Evolutionary conservation across 2,888 invertebrate species (phyloP), one percentile per base, ranked within the genome.

Genomic region (Diplolepis rosae): DNA sequence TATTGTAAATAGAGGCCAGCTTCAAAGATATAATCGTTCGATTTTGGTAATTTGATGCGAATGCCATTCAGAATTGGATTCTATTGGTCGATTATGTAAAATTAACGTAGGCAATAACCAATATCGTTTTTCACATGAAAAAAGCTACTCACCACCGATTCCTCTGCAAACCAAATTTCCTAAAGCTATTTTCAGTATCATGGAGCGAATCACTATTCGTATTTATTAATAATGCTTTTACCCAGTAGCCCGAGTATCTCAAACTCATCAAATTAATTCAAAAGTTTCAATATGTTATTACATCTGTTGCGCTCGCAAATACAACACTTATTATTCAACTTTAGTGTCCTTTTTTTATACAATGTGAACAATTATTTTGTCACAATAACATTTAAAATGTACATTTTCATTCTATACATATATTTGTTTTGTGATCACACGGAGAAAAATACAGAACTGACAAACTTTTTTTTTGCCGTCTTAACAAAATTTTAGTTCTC

Each of bases 81-180:
- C 2, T 32, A 56, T 56, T 56, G 11, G 18, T 1, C 15, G 22
- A 56, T 56, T 56, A 35, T 18, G 54, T 22, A 22, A 56, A 56
- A 32, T 56, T 56, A 32, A 15, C 9, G 11, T 9, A 54, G 32
- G 32, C 11, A 32, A 4, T 27, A 30, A 11, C 7, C 5, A 56
- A 56, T 56, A 35, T 56, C 56, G 56, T 22, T 54, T 54, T 54
- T 30, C 54, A 54, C n/a, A 15, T 28, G 18, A 28, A 7, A 54
- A 28, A 54, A 18, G n/a, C 11, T 6, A 15, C 54, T 54, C 54
- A 1, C 28, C 28, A 54, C 30, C 18, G 13, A 56, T 56, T 35
- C 35, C 35, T 56, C 35, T 9, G 4, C 35, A 42, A 15, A 56
- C 35, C 18, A 6, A 56, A 61, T 39, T 61, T 35, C 32, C 24